A percentile compares a stretch with the other conserved stretches of the same genome.
phyloP scores from a whole-genome alignment of 2,113 vertebrate genomes.

The Syngnathus scovelli region DNA sequence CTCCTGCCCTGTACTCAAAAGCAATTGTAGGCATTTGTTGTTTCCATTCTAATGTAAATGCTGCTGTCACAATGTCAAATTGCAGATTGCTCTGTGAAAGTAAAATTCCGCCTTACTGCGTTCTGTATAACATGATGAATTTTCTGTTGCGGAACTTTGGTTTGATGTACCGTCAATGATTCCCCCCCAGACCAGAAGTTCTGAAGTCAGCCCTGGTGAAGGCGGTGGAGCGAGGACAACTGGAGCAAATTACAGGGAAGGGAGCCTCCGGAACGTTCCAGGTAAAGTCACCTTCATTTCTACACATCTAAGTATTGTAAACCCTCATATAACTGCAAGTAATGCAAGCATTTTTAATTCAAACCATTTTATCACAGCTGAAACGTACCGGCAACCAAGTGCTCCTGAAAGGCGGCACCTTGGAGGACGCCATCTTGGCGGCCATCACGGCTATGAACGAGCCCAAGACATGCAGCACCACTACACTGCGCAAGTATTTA shows the following conservation, averaged over 20 bases:
- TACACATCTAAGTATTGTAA: neutral
- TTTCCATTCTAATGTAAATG: neutral
- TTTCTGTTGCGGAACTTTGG: neutral
- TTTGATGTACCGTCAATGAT: neutral
- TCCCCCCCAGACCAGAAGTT: constrained; percentile 80
- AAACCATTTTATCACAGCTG: constrained; percentile 68
- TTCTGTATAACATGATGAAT: neutral
- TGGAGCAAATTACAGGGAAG: constrained; percentile 97
- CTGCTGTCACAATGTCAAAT: neutral
- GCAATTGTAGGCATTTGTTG: neutral
- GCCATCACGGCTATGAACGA: constrained; percentile 98
- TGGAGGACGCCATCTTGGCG: constrained; percentile 91
- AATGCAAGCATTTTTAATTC: neutral
- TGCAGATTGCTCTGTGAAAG: neutral
- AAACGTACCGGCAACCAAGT: constrained; percentile 88
- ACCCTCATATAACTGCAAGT: neutral
- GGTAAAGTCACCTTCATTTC: constrained; percentile 58
- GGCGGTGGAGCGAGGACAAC: constrained; percentile 88
- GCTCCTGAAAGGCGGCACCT: constrained; percentile 79
- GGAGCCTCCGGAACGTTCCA: constrained; percentile 96
- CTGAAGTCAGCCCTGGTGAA: constrained; percentile 89
- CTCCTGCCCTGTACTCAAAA: neutral
- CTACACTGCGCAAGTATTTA: constrained; percentile 86
- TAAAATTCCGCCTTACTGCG: neutral
- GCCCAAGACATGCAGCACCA: constrained; percentile 95